Conservation (phyloP, 2,888 invertebrate species). For the Alloplasta piceator region DNA sequence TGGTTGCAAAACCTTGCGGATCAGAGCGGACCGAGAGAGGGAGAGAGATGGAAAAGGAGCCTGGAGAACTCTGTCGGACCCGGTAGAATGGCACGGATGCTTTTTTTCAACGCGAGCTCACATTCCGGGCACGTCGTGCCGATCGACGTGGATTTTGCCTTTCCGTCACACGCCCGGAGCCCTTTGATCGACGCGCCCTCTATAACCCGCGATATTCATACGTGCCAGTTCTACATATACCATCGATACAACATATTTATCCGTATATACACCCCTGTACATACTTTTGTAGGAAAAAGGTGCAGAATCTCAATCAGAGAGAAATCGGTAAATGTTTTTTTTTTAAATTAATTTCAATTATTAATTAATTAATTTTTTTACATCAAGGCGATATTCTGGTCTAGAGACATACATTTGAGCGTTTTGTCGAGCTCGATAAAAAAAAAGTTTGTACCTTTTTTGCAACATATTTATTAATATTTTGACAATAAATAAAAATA, state of each 20-base stretch:
- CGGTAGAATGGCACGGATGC: slow-evolving; percentile 79
- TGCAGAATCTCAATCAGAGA: too few relatives aligned
- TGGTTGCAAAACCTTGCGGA: neutral
- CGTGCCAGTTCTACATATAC: neutral
- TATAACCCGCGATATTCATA: slow-evolving; percentile 18
- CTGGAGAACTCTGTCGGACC: slow-evolving; percentile 64
- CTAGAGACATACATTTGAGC: too few relatives aligned
- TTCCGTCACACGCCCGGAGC: slow-evolving; percentile 70
- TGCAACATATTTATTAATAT: too few relatives aligned
- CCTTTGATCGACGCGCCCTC: slow-evolving; percentile 62
- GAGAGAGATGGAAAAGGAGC: slow-evolving; percentile 63
- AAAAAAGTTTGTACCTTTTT: too few relatives aligned
- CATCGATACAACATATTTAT: neutral
- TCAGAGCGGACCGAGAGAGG: slow-evolving; percentile 2
- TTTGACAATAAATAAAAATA: too few relatives aligned
- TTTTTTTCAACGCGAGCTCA: slow-evolving; percentile 69
- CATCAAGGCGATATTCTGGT: too few relatives aligned
- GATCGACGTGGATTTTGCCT: slow-evolving; percentile 76
- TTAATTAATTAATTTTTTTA: too few relatives aligned
- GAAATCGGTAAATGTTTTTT: too few relatives aligned
- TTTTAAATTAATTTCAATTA: too few relatives aligned
- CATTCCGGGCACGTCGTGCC: slow-evolving; percentile 77
- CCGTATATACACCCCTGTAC: neutral
- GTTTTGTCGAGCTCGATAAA: too few relatives aligned
- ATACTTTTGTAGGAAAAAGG: too few relatives aligned